phyloP scores from a whole-genome alignment of 2,888 invertebrate species.

The Tubulanus polymorphus region DNA sequence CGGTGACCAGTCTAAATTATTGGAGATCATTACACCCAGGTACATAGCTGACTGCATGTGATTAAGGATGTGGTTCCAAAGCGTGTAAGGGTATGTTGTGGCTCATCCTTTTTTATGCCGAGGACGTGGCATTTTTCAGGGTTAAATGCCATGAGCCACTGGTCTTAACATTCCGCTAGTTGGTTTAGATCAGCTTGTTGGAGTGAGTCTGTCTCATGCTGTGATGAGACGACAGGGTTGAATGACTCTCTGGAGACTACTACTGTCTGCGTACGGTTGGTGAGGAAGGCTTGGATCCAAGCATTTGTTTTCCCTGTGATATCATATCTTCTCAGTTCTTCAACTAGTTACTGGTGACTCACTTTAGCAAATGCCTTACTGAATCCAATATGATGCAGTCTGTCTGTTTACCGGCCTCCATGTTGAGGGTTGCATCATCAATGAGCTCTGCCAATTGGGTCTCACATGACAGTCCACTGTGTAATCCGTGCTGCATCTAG shows the following conservation, averaged over 20 bases:
- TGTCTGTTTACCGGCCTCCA: conserved; percentile 16
- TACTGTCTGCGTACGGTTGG: conserved; percentile 13
- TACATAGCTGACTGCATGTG: too few relatives aligned
- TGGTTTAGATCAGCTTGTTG: conserved; percentile 19
- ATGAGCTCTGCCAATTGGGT: conserved; percentile 19
- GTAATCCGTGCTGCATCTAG: conserved; percentile 22
- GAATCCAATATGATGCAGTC: conserved; percentile 23
- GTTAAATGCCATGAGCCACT: conserved; percentile 21
- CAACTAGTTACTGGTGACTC: conserved; percentile 12
- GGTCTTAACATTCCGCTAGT: conserved; percentile 14
- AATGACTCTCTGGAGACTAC: conserved; percentile 12
- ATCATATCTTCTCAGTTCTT: conserved; percentile 14
- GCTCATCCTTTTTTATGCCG: too few relatives aligned
- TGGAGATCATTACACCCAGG: too few relatives aligned
- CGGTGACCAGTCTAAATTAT: too few relatives aligned
- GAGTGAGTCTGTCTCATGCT: conserved; percentile 5
- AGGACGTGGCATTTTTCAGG: conserved; percentile 19
- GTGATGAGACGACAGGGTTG: conserved; percentile 7
- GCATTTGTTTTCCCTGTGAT: conserved; percentile 6
- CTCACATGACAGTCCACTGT: conserved; percentile 19
- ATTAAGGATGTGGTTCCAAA: too few relatives aligned
- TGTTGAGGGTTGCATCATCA: conserved; percentile 12
- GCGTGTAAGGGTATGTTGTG: too few relatives aligned
- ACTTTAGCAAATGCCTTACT: conserved; percentile 16
- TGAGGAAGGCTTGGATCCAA: conserved; percentile 20